Evolutionary conservation across 2,888 invertebrate genomes (phyloP), one percentile per base, ranked within the genome.

Genomic region (Carabus problematicus): DNA sequence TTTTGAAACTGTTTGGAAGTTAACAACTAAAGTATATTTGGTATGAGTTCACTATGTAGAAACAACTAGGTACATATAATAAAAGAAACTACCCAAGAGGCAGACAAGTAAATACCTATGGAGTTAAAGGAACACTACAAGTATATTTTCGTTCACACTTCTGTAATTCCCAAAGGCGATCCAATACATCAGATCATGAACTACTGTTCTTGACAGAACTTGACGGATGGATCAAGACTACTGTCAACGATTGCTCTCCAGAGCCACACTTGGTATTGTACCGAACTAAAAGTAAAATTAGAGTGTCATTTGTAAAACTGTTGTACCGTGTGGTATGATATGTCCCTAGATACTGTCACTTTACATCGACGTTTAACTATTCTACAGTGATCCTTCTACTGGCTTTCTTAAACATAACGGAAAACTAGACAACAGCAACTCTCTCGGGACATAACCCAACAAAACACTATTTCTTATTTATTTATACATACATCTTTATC

Each of bases 281-380:
- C 16, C 7, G 29, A 42, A 41, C 12, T 60, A 54, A 52, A 43
- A 60, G 54, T 42, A 67, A 54, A 67, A 67, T 67, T 67, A 67
- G 67, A 60, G 60, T 60, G 59, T 67, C 67, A 67, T 67, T 67
- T 67, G 67, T 67, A 60, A 40, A n/a, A 56, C 14, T 40, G 11
- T 29, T 56, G 45, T 45, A 29, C n/a, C 29, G 29, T 12, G 40
- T 56, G 12, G 40, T n/a, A 56, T 12, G 40, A 56, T 39, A 11
- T 39, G 39, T 40, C 19, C 54, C 54, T 16, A 14, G 54, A 9
- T 47, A 47, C 47, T 8, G 12, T 14, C 16, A 11, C 29, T 29
- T 29, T 29, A 29, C 29, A 29, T 16, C 7, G 7, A 47, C 47
- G 7, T 47, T 47, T 14, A 47, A 47, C 6, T 14, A 3, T 14